phyloP scores from a whole-genome alignment of 2,888 invertebrate species.

The Caenorhabditis parvicauda region DNA sequence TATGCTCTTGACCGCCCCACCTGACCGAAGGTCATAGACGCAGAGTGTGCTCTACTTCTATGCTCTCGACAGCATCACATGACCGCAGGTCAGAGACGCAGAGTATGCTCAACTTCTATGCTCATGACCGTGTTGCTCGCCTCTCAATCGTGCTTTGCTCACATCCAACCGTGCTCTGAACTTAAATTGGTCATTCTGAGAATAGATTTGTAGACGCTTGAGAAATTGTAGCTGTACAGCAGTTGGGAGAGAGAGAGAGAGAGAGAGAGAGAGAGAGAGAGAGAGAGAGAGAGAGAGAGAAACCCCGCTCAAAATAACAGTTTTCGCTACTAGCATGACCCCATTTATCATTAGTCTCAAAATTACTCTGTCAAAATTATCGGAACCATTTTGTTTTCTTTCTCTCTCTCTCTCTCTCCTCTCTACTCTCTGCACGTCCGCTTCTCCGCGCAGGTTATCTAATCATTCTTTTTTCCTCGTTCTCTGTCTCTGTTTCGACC shows the following conservation, averaged over 20 bases:
- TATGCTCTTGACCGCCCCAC: too few species aligned
- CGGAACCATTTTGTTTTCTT: conserved; percentile 10
- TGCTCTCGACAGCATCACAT: conserved; percentile 9
- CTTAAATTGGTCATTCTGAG: too few species aligned
- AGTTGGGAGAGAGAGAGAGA: background rate
- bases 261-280: conserved; percentile 17
- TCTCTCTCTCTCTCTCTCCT: conserved; percentile 8
- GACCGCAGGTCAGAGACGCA: conserved; percentile 10
- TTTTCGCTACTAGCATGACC: conserved; percentile 1
- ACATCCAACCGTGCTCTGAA: too few species aligned
- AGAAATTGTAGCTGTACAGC: conserved; percentile 14
- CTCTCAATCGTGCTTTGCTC: conserved; percentile 17
- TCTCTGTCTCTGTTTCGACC: conserved; percentile 9
- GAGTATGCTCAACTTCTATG: conserved; percentile 1
- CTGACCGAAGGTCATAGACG: too few species aligned
- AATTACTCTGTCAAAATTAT: conserved; percentile 3
- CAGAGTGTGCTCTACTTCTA: too few species aligned
- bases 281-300: background rate
- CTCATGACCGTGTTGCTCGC: conserved; percentile 16
- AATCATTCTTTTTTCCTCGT: background rate
- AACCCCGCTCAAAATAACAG: background rate
- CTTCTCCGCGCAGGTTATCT: background rate
- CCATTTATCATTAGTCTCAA: conserved; percentile 13
- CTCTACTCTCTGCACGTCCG: conserved; percentile 4
- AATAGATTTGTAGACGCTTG: too few species aligned